Evolutionary conservation across 2,888 invertebrate genomes (phyloP).

Genomic region (Amphipoea oculea): DNA sequence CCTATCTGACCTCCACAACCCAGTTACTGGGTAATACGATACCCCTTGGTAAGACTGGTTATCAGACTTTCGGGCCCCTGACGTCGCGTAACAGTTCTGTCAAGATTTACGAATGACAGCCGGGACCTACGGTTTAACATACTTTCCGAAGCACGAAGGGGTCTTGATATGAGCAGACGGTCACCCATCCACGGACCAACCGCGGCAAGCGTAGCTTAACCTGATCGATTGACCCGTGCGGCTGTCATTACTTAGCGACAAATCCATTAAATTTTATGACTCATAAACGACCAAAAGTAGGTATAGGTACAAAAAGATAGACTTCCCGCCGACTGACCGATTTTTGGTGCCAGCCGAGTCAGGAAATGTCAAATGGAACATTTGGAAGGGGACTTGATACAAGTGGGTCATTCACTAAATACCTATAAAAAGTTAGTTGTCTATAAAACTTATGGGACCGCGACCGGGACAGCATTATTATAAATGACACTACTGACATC

Average conservation of each 20-base stretch:
- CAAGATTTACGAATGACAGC: neutral
- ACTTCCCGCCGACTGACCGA: conserved; percentile 7
- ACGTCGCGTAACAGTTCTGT: no score
- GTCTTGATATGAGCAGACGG: neutral
- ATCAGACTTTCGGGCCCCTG: no score
- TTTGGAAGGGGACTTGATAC: conserved; percentile 23
- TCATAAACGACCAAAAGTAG: neutral
- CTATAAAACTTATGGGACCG: conserved; percentile 11
- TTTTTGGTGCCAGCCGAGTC: conserved; percentile 22
- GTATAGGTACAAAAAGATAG: neutral
- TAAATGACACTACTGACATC: neutral
- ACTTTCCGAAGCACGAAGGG: neutral
- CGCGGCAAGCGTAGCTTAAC: neutral
- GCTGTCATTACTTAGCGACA: neutral
- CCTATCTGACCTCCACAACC: no score
- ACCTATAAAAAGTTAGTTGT: conserved; percentile 31
- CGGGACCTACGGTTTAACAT: neutral
- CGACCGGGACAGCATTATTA: neutral
- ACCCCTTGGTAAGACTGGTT: neutral
- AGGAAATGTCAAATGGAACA: conserved; percentile 51
- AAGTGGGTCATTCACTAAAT: conserved; percentile 42
- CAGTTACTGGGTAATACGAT: neutral
- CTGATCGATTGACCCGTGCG: neutral
- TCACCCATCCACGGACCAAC: neutral
- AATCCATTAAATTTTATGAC: neutral